Evolutionary conservation across 2,113 vertebrate genomes (phyloP).

Genomic region (Axis porcinus): DNA sequence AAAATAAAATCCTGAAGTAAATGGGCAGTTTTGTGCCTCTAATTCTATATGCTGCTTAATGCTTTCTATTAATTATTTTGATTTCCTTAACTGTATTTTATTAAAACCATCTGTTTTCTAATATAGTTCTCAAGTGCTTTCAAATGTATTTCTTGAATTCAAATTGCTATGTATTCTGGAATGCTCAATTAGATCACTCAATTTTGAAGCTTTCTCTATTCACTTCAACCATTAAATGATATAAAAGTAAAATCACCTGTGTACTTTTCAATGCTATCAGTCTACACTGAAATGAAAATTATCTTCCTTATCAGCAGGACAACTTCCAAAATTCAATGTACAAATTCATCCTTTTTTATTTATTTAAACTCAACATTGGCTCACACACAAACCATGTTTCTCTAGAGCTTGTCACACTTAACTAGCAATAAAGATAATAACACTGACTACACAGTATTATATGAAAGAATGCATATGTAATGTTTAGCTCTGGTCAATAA

Average conservation of each 20-base stretch:
- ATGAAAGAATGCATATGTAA: neutral
- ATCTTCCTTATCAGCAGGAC: neutral
- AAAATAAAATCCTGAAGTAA: slow-evolving; percentile 6
- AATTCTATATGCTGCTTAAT: neutral
- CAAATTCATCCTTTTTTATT: neutral
- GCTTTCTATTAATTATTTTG: neutral
- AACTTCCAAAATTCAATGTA: neutral
- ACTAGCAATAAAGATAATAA: neutral
- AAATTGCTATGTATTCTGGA: neutral
- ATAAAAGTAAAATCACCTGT: neutral
- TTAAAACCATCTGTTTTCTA: neutral
- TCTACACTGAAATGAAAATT: neutral
- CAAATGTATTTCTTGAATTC: neutral
- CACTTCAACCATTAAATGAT: neutral
- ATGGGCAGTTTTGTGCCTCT: neutral
- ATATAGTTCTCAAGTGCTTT: neutral
- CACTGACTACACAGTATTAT: neutral
- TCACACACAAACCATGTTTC: neutral
- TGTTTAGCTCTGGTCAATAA: neutral
- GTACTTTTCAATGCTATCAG: neutral
- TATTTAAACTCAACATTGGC: neutral
- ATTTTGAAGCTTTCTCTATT: neutral
- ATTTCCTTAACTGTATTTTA: neutral
- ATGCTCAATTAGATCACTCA: neutral
- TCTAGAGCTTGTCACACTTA: neutral